Base-by-base conservation (phyloP, 2,113 vertebrate species). In the Mustela nigripes region DNA sequence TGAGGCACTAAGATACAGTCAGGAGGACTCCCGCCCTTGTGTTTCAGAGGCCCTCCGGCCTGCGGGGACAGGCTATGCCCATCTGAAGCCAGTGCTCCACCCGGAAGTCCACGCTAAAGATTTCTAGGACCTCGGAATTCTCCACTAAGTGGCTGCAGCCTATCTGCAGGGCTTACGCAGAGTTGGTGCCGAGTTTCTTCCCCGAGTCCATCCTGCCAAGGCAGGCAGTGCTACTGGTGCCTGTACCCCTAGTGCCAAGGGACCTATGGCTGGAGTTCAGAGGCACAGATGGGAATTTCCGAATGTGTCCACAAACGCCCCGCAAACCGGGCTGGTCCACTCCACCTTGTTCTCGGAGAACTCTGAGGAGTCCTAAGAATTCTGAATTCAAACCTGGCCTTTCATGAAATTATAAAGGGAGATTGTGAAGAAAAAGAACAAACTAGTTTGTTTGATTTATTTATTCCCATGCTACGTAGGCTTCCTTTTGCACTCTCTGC, bases 371-470 rank as follows among this genome's bases (percentile, higher is more conserved):
- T 73, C 74, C 21, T 60, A 86, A 86, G 18, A 19, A 92, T 93
- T 88, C 67, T 86, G 80, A 92, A 79, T 74, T 93, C 18, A 96
- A 53, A 69, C 18, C 18, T 45, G 26, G 48, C 79, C 15, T 89
- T 85, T 45, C 50, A 28, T 50, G 58, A 74, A 67, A 80, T 76
- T 50, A 58, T 71, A 89, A 79, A 94, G 39, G 4, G 79, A 69
- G 60, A 26, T 58, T 67, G 56, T 76, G 39, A 80, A 87, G 58
- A 53, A 76, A 83, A 60, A 81, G 63, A 88, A 22, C 39, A 39
- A 56, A 69, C 39, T 62, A 65, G 74, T 89, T 82, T 95, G 74
- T 88, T 78, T 95, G 56, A 26, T 85, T 93, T 92, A 60, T 63
- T 91, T 89, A 69, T 53, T 74, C 42, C 45, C 94, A 39, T 79